phyloP scores from a whole-genome alignment of 2,888 invertebrate genomes.

The Plebejus melissa region DNA sequence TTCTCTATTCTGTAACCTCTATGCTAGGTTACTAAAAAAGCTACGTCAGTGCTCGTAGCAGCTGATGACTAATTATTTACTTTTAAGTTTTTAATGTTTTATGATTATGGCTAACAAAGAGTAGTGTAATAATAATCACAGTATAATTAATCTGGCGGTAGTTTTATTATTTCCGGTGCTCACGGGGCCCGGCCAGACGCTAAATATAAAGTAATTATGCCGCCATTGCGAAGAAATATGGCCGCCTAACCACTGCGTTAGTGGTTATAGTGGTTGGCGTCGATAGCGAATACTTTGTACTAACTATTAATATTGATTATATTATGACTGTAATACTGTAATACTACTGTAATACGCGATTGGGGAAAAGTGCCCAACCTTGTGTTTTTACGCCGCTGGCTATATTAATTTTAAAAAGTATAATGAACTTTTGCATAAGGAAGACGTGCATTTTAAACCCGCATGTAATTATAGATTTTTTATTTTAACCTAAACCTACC shows the following conservation, averaged over 20 bases:
- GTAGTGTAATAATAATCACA: not conserved
- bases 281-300: not conserved
- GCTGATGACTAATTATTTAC: not conserved
- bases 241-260: not conserved
- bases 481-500: not conserved
- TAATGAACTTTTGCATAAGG: too few relatives aligned
- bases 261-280: conserved; percentile 1
- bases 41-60: not conserved
- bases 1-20: too few relatives aligned
- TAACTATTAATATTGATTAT: not conserved
- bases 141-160: not conserved
- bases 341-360: too few relatives aligned
- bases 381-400: too few relatives aligned
- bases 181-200: not conserved
- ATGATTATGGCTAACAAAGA: conserved; percentile 13
- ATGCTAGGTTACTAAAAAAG: too few relatives aligned
- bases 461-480: not conserved
- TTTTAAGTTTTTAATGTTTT: not conserved
- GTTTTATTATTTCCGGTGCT: conserved; percentile 17
- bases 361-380: not conserved
- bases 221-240: conserved; percentile 7
- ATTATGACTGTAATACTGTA: not conserved
- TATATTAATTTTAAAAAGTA: not conserved
- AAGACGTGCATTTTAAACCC: too few relatives aligned
- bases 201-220: conserved; percentile 15